phyloP scores from a whole-genome alignment of 2,797 vertebrate genomes.

The Telmatherina bonti region DNA sequence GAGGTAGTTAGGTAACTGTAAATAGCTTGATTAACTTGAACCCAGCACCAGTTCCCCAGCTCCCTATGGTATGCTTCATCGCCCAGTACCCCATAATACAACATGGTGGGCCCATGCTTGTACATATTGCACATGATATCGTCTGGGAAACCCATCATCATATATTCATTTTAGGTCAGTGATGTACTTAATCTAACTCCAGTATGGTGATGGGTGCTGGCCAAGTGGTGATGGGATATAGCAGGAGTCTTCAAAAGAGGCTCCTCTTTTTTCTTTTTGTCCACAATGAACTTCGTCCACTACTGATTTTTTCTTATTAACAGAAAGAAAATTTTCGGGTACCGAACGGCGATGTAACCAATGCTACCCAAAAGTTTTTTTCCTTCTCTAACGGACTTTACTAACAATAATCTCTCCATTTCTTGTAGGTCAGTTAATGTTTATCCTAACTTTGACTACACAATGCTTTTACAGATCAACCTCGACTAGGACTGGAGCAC shows the following conservation, averaged over 20 bases:
- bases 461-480: slow-evolving; percentile 52
- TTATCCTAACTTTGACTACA: slow-evolving; percentile 51
- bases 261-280: slow-evolving; percentile 15
- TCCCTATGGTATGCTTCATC: slow-evolving; percentile 5
- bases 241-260: slow-evolving; percentile 18
- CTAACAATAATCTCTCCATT: slow-evolving; percentile 28
- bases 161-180: slow-evolving; percentile 70
- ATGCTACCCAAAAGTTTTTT: slow-evolving; percentile 56
- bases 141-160: slow-evolving; percentile 31
- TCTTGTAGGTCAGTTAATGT: slow-evolving; percentile 56
- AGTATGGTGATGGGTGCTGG: slow-evolving; percentile 63
- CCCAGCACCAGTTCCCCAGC: not conserved
- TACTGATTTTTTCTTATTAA: slow-evolving; percentile 1
- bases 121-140: slow-evolving; percentile 20
- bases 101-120: not conserved
- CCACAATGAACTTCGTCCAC: slow-evolving; percentile 8
- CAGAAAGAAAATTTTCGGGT: slow-evolving; percentile 59
- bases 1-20: not conserved
- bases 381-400: slow-evolving; percentile 30
- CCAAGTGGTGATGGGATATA: slow-evolving; percentile 67
- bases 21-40: slow-evolving; percentile 19
- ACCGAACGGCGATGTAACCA: not conserved
- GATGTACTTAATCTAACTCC: slow-evolving; percentile 31
- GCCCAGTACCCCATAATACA: slow-evolving; percentile 12
- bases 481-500: slow-evolving; percentile 24